phyloP scores from a whole-genome alignment of 2,888 invertebrate species.

The Latrodectus hesperus region DNA sequence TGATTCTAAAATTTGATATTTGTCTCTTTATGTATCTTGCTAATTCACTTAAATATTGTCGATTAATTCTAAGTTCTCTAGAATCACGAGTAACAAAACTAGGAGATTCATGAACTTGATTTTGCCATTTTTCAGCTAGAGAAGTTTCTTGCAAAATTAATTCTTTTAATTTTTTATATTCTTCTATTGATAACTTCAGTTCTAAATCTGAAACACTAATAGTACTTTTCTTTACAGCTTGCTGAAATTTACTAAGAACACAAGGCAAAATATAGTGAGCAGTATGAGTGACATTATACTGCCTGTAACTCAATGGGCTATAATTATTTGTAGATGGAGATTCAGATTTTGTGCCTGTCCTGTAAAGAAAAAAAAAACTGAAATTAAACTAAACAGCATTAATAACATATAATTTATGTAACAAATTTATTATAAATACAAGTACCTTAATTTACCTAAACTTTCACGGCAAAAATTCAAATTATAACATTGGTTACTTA shows the following conservation, averaged over 20 bases:
- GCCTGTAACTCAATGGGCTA: slow-evolving; percentile 45
- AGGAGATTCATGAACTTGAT: slow-evolving; percentile 7
- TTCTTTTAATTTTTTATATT: slow-evolving; percentile 38
- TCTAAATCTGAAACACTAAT: slow-evolving; percentile 3
- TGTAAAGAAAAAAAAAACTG: background rate
- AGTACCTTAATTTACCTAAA: background rate
- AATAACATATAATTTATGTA: background rate
- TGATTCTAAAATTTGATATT: slow-evolving; percentile 1
- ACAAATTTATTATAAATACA: background rate
- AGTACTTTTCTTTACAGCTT: slow-evolving; percentile 11
- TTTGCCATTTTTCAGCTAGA: slow-evolving; percentile 27
- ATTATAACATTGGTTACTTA: background rate
- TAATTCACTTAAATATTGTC: slow-evolving; percentile 20
- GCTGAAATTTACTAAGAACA: slow-evolving; percentile 25
- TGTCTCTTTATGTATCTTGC: background rate
- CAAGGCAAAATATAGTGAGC: slow-evolving; percentile 12
- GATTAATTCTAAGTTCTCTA: slow-evolving; percentile 19
- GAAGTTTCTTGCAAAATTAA: slow-evolving; percentile 10
- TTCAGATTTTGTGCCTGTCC: background rate
- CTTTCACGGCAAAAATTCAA: background rate
- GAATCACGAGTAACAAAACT: slow-evolving; percentile 4
- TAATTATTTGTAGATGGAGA: slow-evolving; percentile 13
- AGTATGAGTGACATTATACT: slow-evolving; percentile 17
- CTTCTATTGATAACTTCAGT: slow-evolving; percentile 25
- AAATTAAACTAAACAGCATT: background rate